Evolutionary conservation across 2,113 vertebrate genomes (phyloP).

Genomic region (Nettapus auritus): DNA sequence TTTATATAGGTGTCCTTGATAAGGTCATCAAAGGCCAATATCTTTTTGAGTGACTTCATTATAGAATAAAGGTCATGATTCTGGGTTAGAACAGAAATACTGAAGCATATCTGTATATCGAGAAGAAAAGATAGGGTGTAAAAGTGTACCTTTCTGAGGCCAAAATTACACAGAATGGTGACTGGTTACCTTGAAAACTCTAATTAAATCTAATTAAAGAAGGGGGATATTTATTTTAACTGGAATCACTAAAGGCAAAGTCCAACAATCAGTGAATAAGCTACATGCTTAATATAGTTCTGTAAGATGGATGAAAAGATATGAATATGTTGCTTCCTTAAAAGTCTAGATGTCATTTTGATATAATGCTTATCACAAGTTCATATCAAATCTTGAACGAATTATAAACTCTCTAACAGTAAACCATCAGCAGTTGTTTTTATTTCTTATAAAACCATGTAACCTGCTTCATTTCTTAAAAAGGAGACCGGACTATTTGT

Average conservation of each 20-base stretch:
- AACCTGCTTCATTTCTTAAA: background rate
- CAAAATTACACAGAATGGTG: background rate
- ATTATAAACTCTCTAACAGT: background rate
- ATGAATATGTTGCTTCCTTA: background rate
- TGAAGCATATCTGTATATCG: background rate
- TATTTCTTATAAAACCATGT: background rate
- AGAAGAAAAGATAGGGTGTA: background rate
- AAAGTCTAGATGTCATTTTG: background rate
- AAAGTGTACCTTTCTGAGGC: background rate
- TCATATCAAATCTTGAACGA: background rate
- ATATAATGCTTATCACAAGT: background rate
- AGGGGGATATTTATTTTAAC: background rate
- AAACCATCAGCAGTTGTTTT: background rate
- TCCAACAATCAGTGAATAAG: background rate
- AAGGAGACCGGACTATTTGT: background rate
- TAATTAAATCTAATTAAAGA: background rate
- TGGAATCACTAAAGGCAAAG: background rate
- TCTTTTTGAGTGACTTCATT: background rate
- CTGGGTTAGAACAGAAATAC: background rate
- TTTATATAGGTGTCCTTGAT: background rate
- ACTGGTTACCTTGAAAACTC: background rate
- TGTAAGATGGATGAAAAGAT: background rate
- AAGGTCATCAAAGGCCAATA: background rate
- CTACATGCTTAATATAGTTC: slow-evolving; percentile 17
- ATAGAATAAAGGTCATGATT: background rate